Evolutionary conservation across 2,888 invertebrate genomes (phyloP), one percentile per base, ranked within the genome.

Genomic region (Callimorpha dominula): DNA sequence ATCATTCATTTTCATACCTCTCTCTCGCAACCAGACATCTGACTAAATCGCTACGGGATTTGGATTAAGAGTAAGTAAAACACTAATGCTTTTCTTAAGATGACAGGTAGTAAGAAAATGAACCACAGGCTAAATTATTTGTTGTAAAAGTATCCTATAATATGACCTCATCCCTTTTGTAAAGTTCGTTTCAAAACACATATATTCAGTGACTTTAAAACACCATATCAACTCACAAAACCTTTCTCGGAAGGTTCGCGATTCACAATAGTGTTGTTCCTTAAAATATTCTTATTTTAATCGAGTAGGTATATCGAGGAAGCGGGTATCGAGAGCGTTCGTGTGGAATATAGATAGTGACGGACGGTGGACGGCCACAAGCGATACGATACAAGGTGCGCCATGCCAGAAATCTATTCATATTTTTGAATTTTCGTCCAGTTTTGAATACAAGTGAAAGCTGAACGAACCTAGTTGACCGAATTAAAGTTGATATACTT

Each of bases 341-440:
- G 95, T 95, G 95, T 91, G 94, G 95, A 95, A 95, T 87, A 86
- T 84, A 89, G 95, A 95, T 95, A 94, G 92, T 91, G 94, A 92
- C 92, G 94, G 93, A 92, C 94, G 89, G 87, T 91, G 92, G 93
- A 88, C 93, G 87, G 82, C 84, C 80, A 76, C 86, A 86, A 80
- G 76, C 81, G 84, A 85, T 87, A 86, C 91, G 90, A 90, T 90
- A 90, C 83, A 85, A 84, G 79, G 85, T 84, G 81, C 84, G 85
- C 88, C 85, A 88, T 75, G 76, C 78, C 79, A 80, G 89, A 89
- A 91, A 90, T 93, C 90, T 92, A 92, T 91, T 94, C 90, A 92
- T 90, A 93, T 93, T 94, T 92, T 92, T 89, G 87, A 89, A 89
- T 89, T 87, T 90, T 89, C 84, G 86, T 84, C 86, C 79, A 86